Conservation (phyloP, 53 echinoderm and acorn worm species). For the Crossaster papposus region DNA sequence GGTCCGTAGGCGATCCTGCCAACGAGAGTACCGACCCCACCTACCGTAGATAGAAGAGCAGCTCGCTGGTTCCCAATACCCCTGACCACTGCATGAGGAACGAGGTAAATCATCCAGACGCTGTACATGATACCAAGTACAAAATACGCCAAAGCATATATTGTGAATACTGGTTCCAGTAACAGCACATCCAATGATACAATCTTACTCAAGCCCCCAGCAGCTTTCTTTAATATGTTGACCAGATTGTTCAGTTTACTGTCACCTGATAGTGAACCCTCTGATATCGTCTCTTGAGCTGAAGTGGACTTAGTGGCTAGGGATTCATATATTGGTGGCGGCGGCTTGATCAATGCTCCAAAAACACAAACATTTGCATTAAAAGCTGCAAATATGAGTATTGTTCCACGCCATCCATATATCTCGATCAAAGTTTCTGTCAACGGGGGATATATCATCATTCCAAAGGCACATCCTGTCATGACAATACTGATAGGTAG, state of each 20-base stretch:
- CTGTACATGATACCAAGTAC: not conserved
- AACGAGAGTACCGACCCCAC: slow-evolving; percentile 62
- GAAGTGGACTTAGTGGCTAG: not conserved
- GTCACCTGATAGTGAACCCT: not conserved
- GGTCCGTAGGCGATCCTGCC: slow-evolving; percentile 56
- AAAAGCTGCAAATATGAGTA: slow-evolving; percentile 54
- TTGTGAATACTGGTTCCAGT: not conserved
- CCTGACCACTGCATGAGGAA: slow-evolving; percentile 61
- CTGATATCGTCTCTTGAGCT: not conserved
- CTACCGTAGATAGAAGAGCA: slow-evolving; percentile 52
- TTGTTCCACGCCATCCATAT: slow-evolving; percentile 60
- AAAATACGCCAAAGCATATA: not conserved
- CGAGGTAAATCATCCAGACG: slow-evolving; percentile 67
- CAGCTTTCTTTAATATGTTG: not conserved
- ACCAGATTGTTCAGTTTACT: not conserved
- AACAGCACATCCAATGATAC: not conserved
- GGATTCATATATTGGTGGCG: not conserved
- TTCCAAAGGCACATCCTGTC: slow-evolving; percentile 56
- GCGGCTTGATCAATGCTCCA: slow-evolving; percentile 67
- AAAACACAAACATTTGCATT: slow-evolving; percentile 60
- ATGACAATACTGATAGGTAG: slow-evolving; percentile 16
- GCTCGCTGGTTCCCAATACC: slow-evolving; percentile 41
- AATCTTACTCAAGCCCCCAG: not conserved
- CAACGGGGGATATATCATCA: slow-evolving; percentile 56
- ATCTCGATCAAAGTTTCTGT: slow-evolving; percentile 15